Evolutionary conservation across 2,113 vertebrate species (phyloP), one percentile per base, ranked within the genome.

Genomic region (Bagarius yarrelli): DNA sequence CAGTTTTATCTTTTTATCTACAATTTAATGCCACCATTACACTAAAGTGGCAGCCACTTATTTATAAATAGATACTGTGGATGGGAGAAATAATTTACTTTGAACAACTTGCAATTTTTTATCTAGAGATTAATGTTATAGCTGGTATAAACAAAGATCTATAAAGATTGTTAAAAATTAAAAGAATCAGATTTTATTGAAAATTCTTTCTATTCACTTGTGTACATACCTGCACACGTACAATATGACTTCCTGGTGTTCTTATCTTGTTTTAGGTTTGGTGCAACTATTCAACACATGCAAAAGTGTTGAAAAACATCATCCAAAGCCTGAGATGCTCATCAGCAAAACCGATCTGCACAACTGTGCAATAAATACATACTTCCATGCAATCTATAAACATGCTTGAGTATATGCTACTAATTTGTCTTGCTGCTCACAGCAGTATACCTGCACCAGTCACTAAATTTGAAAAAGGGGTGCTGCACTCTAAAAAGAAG

Each of bases 271-370:
- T n/a, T 69, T 55, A 34, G 21, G 12, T 15, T 79, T 56, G 40
- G 12, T 56, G 23, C 9, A 67, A 16, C 21, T 32, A 44, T 67
- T 23, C 19, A 79, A n/a, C n/a, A 86, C 16, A 86, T 0, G 61
- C 79, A 53, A 5, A 66, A 52, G 82, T 83, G 76, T 52, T 11
- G 57, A 55, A 61, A 86, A 59, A 79, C 72, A 80, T 5, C 79
- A 87, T 44, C 79, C 55, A 34, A 21, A 40, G 47, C 55, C 76
- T 55, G 69, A 15, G 55, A 30, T 64, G 67, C n/a, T 36, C n/a
- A 81, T 81, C 78, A 84, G 79, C 73, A 66, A 57, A 81, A 60
- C 67, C 72, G 69, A 83, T 83, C 81, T 75, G 79, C 66, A 47
- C 56, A 76, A 47, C 27, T 83, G 69, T 81, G 59, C 81, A 84